Percentiles rank a stretch among this genome's conserved stretches.
Conservation (phyloP, 2,888 invertebrate genomes). For the Sipha maydis region DNA sequence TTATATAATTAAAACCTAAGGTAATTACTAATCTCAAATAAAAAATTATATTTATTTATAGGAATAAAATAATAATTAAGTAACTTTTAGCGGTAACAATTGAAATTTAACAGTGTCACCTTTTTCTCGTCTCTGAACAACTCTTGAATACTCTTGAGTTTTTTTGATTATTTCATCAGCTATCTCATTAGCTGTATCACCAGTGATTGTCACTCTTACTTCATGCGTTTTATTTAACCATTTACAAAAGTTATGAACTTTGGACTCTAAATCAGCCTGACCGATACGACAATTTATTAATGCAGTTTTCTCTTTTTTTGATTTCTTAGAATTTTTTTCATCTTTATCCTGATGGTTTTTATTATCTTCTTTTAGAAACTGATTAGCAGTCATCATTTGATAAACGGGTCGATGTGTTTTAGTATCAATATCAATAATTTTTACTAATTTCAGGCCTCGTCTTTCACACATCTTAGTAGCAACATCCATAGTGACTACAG, state of each 20-base stretch:
- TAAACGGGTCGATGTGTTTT: conserved; percentile 78
- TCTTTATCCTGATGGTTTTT: conserved; percentile 67
- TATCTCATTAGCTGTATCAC: conserved; percentile 66
- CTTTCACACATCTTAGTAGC: conserved; percentile 77
- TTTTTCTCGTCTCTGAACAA: conserved; percentile 75
- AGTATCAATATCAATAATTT: conserved; percentile 75
- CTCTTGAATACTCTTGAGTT: conserved; percentile 70
- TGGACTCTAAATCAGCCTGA: conserved; percentile 75
- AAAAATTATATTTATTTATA: not conserved
- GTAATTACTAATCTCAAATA: not conserved
- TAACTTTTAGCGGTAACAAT: conserved; percentile 71
- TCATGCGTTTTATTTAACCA: conserved; percentile 76
- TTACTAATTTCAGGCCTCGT: conserved; percentile 77
- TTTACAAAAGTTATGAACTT: conserved; percentile 75
- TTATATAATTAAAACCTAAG: not conserved
- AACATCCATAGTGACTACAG: conserved; percentile 75
- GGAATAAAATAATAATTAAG: not conserved
- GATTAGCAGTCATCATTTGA: conserved; percentile 75
- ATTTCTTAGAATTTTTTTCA: conserved; percentile 67
- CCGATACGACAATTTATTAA: conserved; percentile 74
- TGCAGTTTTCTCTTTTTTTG: conserved; percentile 75
- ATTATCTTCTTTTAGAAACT: conserved; percentile 74
- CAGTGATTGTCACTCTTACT: conserved; percentile 73
- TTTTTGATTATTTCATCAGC: conserved; percentile 55
- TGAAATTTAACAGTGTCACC: conserved; percentile 74